These are phyloP conservation scores for Druon quercuslanigerum DNA, from an alignment of 1,140 invertebrate genomes.

Conservation along the genomic window DNA sequence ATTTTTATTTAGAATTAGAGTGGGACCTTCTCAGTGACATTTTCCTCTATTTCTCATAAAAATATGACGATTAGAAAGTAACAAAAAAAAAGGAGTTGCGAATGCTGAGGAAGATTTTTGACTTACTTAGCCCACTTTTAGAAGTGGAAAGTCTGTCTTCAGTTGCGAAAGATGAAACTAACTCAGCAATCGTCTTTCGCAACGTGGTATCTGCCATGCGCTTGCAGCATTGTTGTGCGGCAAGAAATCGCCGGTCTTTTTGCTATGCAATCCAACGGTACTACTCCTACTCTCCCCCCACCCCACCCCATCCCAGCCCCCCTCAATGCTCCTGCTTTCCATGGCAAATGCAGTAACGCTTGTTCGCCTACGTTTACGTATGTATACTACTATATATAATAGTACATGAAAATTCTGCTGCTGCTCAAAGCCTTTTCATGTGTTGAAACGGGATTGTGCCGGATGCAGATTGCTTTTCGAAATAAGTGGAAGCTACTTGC, in stretches of 20 bases:
- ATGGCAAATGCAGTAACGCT: constrained; percentile 16
- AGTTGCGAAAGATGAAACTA: constrained; percentile 53
- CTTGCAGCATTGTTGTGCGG: constrained; percentile 50
- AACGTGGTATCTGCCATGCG: constrained; percentile 38
- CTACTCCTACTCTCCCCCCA: constrained; percentile 11
- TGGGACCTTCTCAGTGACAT: too few relatives aligned
- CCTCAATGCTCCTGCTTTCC: constrained; percentile 7
- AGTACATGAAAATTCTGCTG: constrained; percentile 41
- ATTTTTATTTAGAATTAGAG: too few relatives aligned
- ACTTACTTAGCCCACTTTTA: constrained; percentile 24
- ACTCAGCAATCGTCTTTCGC: constrained; percentile 29
- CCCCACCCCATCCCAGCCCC: not conserved
- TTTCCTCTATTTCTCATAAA: too few relatives aligned
- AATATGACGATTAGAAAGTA: too few relatives aligned
- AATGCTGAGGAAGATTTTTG: not conserved
- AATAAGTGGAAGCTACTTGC: constrained; percentile 18
- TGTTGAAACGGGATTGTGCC: constrained; percentile 30
- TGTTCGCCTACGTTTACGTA: constrained; percentile 24
- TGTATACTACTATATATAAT: not conserved
- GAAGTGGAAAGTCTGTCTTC: constrained; percentile 35
- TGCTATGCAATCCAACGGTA: constrained; percentile 42
- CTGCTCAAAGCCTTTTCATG: constrained; percentile 33
- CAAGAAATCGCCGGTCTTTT: constrained; percentile 49
- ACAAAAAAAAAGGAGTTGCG: not conserved
- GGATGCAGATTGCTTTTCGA: constrained; percentile 4